phyloP scores from a whole-genome alignment of 2,888 invertebrate species.

The Hirtodrosophila duncani region DNA sequence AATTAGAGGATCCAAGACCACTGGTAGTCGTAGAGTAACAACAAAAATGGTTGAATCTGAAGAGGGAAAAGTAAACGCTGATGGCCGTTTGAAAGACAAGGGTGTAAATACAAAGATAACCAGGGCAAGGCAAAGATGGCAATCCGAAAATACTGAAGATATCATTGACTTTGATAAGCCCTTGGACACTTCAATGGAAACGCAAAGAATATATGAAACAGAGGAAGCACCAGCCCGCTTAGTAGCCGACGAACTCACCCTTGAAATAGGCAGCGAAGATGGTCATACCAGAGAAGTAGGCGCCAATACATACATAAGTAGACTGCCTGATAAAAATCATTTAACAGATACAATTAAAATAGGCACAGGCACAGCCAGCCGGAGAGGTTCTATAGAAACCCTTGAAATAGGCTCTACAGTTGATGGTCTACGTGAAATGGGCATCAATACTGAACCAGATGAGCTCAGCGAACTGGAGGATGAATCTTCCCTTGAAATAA shows the following conservation, averaged over 20 bases:
- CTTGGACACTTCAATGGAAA: too few relatives aligned
- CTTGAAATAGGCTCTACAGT: too few relatives aligned
- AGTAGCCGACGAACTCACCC: neutral
- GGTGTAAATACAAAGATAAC: neutral
- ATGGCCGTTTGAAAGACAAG: neutral
- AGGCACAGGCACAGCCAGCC: neutral
- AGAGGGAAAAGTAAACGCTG: neutral
- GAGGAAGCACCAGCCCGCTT: neutral
- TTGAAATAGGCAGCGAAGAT: neutral
- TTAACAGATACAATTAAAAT: neutral
- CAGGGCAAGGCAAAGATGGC: neutral
- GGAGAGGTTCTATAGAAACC: too few relatives aligned
- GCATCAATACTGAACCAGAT: too few relatives aligned
- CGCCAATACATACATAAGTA: conserved; percentile 9
- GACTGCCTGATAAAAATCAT: neutral
- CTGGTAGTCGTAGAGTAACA: conserved; percentile 7
- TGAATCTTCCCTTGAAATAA: too few relatives aligned
- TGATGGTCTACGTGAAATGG: too few relatives aligned
- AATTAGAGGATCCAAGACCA: conserved; percentile 7
- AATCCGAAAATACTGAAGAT: neutral
- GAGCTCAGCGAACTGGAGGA: too few relatives aligned
- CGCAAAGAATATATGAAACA: neutral
- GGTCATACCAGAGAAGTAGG: neutral
- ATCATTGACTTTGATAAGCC: too few relatives aligned
- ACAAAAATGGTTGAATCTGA: neutral